phyloP scores from a whole-genome alignment of 92 coral and sea anemone genomes.

The Phenganax stokvisi region DNA sequence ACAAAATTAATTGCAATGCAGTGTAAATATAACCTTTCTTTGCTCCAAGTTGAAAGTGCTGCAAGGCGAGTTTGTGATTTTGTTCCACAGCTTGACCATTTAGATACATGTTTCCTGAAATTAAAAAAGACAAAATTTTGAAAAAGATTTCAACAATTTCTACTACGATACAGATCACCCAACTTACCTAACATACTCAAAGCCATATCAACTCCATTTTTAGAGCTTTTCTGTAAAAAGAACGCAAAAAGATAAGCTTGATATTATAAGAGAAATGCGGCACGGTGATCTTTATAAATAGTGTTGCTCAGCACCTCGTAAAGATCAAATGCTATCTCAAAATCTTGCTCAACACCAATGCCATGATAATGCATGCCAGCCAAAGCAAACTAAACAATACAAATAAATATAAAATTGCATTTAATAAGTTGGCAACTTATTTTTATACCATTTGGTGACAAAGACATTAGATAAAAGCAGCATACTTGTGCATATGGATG shows the following conservation, averaged over 20 bases:
- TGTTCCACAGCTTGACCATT: conserved; percentile 76
- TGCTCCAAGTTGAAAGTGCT: conserved; percentile 61
- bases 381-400: conserved; percentile 67
- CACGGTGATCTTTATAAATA: background rate
- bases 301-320: conserved; percentile 57
- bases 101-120: conserved; percentile 74
- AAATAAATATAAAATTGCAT: background rate
- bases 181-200: conserved; percentile 80
- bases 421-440: background rate
- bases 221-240: conserved; percentile 68
- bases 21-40: conserved; percentile 56
- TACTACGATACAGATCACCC: background rate
- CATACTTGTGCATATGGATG: conserved; percentile 98
- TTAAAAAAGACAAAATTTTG: background rate
- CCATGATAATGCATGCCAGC: conserved; percentile 91
- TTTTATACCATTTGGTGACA: background rate
- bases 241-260: conserved; percentile 5
- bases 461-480: too few species aligned
- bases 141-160: background rate
- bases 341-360: conserved; percentile 74
- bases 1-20: too few species aligned
- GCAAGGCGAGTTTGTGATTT: conserved; percentile 66
- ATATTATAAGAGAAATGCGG: background rate
- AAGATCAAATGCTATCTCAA: conserved; percentile 67
- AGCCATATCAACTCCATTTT: conserved; percentile 79